Base-by-base conservation (phyloP, 2,888 invertebrate species). In the Artemia sinica region DNA sequence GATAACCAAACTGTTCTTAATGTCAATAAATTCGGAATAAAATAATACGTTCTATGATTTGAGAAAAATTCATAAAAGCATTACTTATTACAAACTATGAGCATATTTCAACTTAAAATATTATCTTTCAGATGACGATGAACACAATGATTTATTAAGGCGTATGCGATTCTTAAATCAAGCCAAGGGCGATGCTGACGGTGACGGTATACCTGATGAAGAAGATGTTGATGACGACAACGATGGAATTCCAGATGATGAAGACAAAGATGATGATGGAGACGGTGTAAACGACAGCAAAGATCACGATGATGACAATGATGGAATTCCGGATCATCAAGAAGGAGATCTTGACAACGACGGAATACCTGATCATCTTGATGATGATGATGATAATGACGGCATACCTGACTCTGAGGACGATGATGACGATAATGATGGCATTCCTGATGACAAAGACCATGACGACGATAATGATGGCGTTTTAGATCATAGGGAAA, bases 351-450 rank as follows among this genome's bases (percentile, higher is more conserved):
- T 18, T 28, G 63, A 58, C 28, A 8, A 58, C 8, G 63, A 58
- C 63, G 63, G 63, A n/a, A 58, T 58, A 28, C 67, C 18, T n/a
- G 68, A 68, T 68, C 28, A 68, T n/a, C 13, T 67, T 68, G 68
- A 68, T 14, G 18, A 14, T 10, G 68, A 68, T 41, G 68, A 68
- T 12, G 67, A 68, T 41, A 67, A 68, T 67, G 68, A 68, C 68
- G 68, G 67, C 10, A 67, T 67, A 67, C 28, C 66, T 18, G 68
- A 68, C 41, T 66, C 66, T 68, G 68, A 68, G n/a, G 68, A 68
- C 14, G 11, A n/a, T 68, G 68, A 67, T 68, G 68, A 68, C 41
- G 68, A 68, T 14, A 67, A 68, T 68, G 67, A 67, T 65, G 67
- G 51, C 1, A 58, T 18, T 8, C n/a, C 8, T 28, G 63, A 58